A percentile compares a stretch with the other conserved stretches of the same genome.
These are phyloP conservation scores for Andrena fulva DNA, from an alignment of 2,888 invertebrate genomes.

Conservation along the genomic window DNA sequence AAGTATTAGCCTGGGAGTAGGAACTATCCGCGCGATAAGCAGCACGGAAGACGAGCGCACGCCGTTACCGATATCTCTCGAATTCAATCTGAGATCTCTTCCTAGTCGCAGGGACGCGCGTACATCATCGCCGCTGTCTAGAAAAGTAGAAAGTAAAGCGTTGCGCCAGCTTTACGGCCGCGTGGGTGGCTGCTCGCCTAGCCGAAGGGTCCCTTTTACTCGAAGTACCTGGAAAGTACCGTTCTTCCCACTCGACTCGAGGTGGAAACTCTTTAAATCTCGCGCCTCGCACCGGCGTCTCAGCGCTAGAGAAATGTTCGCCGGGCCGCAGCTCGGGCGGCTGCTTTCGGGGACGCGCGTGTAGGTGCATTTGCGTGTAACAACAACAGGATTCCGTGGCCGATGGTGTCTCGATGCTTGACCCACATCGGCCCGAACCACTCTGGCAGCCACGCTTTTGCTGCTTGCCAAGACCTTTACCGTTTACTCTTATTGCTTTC, in stretches of 20 bases:
- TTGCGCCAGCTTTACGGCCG: conserved; percentile 58
- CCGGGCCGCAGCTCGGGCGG: not conserved
- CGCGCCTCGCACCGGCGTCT: conserved; percentile 26
- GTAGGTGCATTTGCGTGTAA: conserved; percentile 57
- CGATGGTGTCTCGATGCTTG: conserved; percentile 45
- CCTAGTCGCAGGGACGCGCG: conserved; percentile 28
- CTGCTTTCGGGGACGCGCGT: conserved; percentile 36
- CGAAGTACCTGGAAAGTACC: conserved; percentile 73
- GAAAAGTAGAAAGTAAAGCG: conserved; percentile 72
- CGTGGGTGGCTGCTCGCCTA: conserved; percentile 71
- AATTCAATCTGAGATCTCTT: conserved; percentile 30
- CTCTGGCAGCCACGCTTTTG: not conserved
- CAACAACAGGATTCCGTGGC: conserved; percentile 31
- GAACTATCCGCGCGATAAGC: not conserved
- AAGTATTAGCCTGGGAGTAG: conserved; percentile 45
- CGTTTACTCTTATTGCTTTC: conserved; percentile 24
- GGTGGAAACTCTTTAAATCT: conserved; percentile 61
- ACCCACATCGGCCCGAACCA: conserved; percentile 54
- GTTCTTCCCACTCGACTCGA: conserved; percentile 63
- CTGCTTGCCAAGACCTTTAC: conserved; percentile 5
- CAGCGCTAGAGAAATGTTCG: conserved; percentile 34
- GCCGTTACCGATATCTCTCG: conserved; percentile 1
- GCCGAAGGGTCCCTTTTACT: conserved; percentile 68
- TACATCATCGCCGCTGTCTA: conserved; percentile 56
- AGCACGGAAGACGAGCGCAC: not conserved